Percentiles rank a stretch among this genome's conserved stretches.
Evolutionary conservation across 2,113 vertebrate genomes (phyloP).

Genomic region (Octodon degus): DNA sequence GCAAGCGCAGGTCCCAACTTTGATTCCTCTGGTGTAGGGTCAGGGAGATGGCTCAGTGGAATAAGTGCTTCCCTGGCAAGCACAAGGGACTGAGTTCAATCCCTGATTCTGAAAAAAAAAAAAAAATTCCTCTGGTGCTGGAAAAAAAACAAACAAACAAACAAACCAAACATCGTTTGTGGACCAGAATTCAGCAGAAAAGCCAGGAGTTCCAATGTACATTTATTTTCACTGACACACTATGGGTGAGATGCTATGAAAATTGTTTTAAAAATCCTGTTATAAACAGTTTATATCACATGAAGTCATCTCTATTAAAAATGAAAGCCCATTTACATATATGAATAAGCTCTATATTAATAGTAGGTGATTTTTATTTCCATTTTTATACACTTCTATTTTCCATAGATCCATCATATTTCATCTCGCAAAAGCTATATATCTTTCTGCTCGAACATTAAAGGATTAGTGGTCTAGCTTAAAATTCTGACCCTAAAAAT

Average conservation of each 20-base stretch:
- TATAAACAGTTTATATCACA: slow-evolving; percentile 36
- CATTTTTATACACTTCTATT: neutral
- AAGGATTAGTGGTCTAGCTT: neutral
- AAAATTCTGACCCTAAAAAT: slow-evolving; percentile 36
- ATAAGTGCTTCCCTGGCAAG: too few species aligned
- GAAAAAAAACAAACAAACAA: too few species aligned
- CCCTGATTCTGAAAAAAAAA: too few species aligned
- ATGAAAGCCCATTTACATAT: neutral
- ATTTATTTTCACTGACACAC: neutral
- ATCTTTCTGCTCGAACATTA: slow-evolving; percentile 31
- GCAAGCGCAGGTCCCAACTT: too few species aligned
- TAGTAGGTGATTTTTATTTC: neutral
- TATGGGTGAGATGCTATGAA: neutral
- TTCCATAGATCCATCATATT: slow-evolving; percentile 4
- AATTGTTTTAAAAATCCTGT: slow-evolving; percentile 26
- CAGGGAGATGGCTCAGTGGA: too few species aligned
- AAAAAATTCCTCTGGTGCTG: too few species aligned
- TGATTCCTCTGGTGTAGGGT: too few species aligned
- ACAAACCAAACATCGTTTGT: neutral
- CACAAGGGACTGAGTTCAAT: too few species aligned
- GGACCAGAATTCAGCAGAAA: neutral
- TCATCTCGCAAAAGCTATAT: neutral
- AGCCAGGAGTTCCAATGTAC: neutral
- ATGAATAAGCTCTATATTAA: slow-evolving; percentile 48
- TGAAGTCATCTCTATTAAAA: slow-evolving; percentile 43